Conservation (phyloP, 2,113 vertebrate genomes). For the Tursiops truncatus region DNA sequence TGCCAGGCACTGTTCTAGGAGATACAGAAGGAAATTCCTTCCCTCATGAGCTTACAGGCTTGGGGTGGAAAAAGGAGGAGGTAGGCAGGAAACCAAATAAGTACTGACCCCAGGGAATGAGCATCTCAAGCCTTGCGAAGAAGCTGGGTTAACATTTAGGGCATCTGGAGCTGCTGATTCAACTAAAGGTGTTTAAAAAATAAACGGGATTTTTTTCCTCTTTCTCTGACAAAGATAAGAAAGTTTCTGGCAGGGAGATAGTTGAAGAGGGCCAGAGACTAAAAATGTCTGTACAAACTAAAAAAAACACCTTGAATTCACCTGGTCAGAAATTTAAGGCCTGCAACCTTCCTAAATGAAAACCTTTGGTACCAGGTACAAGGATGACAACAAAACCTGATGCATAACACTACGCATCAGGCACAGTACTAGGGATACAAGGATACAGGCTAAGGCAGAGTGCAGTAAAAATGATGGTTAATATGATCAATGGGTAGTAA, state of each 20-base stretch:
- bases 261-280: neutral
- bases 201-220: neutral
- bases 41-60: neutral
- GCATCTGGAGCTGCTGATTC: neutral
- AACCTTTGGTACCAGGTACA: neutral
- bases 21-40: neutral
- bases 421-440: neutral
- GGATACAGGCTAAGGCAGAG: neutral
- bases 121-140: neutral
- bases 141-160: neutral
- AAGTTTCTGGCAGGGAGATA: neutral
- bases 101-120: neutral
- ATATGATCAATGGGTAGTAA: neutral
- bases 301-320: neutral
- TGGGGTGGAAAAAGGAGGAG: neutral
- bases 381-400: neutral
- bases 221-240: neutral
- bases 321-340: neutral
- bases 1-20: neutral
- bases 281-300: neutral
- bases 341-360: neutral
- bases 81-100: neutral
- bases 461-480: neutral
- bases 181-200: neutral
- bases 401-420: neutral